Percentiles rank a stretch among this genome's conserved stretches.
Evolutionary conservation across 2,888 invertebrate species (phyloP).

Genomic region (Megamerina dolium): DNA sequence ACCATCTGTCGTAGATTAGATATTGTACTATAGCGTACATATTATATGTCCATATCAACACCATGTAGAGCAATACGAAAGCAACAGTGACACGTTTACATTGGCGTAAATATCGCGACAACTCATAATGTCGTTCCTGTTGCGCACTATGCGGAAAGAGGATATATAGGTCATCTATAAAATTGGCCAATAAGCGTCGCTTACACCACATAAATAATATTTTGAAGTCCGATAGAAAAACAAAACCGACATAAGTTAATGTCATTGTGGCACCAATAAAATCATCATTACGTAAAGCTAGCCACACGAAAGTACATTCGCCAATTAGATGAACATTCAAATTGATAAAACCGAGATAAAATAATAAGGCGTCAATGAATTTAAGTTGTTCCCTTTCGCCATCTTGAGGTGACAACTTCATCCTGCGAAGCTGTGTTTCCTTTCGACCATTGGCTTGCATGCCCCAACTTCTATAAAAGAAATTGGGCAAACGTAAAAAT

Average conservation of each 20-base stretch:
- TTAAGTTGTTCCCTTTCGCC: not conserved
- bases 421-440: too few relatives aligned
- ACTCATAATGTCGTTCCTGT: conserved; percentile 18
- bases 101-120: conserved; percentile 22
- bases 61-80: conserved; percentile 32
- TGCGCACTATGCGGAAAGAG: conserved; percentile 20
- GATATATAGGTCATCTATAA: conserved; percentile 17
- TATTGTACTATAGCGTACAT: conserved; percentile 30
- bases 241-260: conserved; percentile 24
- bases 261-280: conserved; percentile 26
- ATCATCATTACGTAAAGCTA: conserved; percentile 18
- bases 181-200: conserved; percentile 14
- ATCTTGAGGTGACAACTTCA: too few relatives aligned
- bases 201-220: conserved; percentile 22
- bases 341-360: conserved; percentile 20
- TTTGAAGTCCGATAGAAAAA: conserved; percentile 22
- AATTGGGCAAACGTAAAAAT: conserved; percentile 29
- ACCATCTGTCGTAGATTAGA: conserved; percentile 22
- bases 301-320: conserved; percentile 22
- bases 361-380: conserved; percentile 7
- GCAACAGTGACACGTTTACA: conserved; percentile 24
- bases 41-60: conserved; percentile 40
- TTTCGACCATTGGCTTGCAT: conserved; percentile 26
- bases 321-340: conserved; percentile 17
- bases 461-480: conserved; percentile 33